Evolutionary conservation across 23 tunicate species (phyloP), one percentile per base, ranked within the genome.

Genomic region (Styela plicata): DNA sequence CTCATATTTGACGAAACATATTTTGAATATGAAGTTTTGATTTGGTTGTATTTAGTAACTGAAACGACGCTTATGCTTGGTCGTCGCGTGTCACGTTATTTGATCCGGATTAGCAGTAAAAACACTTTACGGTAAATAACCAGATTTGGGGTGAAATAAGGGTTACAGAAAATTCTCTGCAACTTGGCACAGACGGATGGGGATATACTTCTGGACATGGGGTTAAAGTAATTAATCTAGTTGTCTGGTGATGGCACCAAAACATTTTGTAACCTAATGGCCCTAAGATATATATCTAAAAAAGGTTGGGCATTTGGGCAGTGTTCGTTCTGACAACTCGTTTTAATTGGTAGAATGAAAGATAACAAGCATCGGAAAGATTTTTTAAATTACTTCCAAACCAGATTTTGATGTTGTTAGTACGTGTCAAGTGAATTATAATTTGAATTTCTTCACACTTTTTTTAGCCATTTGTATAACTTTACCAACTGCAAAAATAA

Each of bases 21-120:
- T n/a, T n/a, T n/a, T n/a, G n/a, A n/a, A n/a, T n/a, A 44, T 13
- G 7, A 44, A 44, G 13, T 44, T 7, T 13, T 44, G 57, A 5
- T 13, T 7, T 44, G 57, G 57, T 7, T 7, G 57, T 44, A 44
- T 44, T 44, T 44, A 44, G 57, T 44, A 44, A 44, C n/a, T 44
- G 13, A 44, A 44, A 44, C 57, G 57, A 44, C 57, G 57, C 57
- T 44, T 44, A 5, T 44, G 57, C 57, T 5, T 5, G 13, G 81
- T 22, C 36, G 81, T 33, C 81, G 81, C 81, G 81, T 76, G 81
- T 76, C 81, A 27, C 81, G 81, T 44, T 76, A 76, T 76, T 76
- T 65, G 81, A 76, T 76, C 36, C 66, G 81, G 81, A 76, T 76
- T 76, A 76, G 81, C 64, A 57, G 37, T 21, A 25, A 52, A 76